Evolutionary conservation across 2,888 invertebrate species (phyloP).

Genomic region (Nephrotoma flavescens): DNA sequence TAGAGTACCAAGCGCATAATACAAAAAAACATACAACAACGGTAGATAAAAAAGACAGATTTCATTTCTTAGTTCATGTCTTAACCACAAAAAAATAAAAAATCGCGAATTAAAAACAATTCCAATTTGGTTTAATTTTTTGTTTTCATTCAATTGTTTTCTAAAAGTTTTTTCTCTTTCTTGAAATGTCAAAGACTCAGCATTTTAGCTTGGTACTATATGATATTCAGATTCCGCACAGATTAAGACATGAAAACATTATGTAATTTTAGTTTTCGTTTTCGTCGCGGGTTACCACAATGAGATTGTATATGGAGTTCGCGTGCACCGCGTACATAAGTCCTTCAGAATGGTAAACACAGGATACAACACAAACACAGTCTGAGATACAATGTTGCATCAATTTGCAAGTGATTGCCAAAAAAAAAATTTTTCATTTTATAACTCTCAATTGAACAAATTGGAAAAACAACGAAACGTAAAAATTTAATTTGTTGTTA

Average conservation of each 20-base stretch:
- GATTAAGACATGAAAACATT: background rate
- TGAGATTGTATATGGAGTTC: no score
- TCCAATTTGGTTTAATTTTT: background rate
- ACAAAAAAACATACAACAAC: background rate
- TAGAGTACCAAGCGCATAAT: background rate
- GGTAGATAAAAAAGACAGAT: background rate
- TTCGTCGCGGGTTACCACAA: background rate
- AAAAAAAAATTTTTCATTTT: background rate
- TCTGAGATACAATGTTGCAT: background rate
- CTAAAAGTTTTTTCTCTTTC: background rate
- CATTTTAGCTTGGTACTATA: background rate
- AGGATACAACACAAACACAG: background rate
- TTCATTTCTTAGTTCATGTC: background rate
- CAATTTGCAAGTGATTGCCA: background rate
- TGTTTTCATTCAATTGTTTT: background rate
- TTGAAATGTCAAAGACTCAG: background rate
- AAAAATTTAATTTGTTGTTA: background rate
- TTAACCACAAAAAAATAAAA: background rate
- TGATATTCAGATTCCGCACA: background rate
- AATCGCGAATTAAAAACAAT: background rate
- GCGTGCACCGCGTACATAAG: background rate
- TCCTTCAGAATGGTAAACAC: background rate
- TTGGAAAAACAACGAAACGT: background rate
- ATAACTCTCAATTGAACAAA: background rate
- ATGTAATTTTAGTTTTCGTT: background rate